Base-by-base conservation (phyloP, 1,140 invertebrate genomes). In the Sarcophaga bullata region DNA sequence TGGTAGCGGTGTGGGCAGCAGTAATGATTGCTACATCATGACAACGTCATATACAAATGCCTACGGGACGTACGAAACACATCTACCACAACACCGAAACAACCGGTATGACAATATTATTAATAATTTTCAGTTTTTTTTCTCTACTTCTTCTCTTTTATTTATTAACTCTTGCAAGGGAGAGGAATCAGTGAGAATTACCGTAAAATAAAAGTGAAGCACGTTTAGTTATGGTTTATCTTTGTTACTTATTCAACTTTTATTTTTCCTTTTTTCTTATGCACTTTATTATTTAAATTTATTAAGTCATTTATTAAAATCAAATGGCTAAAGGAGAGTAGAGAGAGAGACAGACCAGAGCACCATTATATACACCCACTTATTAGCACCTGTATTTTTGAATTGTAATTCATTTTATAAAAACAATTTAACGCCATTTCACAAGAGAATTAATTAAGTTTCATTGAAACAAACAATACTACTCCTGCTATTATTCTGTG, bases 31-130 rank as follows among this genome's bases (percentile, higher is more conserved):
- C 88, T 91, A 81, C 62, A 68, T 68, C 62, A 68, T 68, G 88
- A 91, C 85, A 84, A 47, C 90, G 88, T 82, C 91, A 91, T 83
- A 89, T 91, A 48, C 92, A 91, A 84, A 90, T 88, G n/a, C 85
- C 85, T 10, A 62, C 72, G 37, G 48, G 73, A 80, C 82, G 50
- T 47, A 54, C 48, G 13, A 47, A 50, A 52, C 75, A 50, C 25
- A 19, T 62, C 83, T 58, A 76, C 83, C 76, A 80, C 82, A 75
- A 82, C 83, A 80, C 25, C n/a, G 4, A 62, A 76, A 52, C 81
- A 82, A 84, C 81, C 78, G 83, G 82, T 80, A 80, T 58, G 37
- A 82, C 81, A 17, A 25, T 54, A 58, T 47, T 62, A 37, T 37
- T 58, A n/a, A 58, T 58, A 58, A 37, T 58, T 58, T 58, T 58